Base-by-base conservation (phyloP, 1,140 invertebrate genomes). In the Ceratitis capitata region DNA sequence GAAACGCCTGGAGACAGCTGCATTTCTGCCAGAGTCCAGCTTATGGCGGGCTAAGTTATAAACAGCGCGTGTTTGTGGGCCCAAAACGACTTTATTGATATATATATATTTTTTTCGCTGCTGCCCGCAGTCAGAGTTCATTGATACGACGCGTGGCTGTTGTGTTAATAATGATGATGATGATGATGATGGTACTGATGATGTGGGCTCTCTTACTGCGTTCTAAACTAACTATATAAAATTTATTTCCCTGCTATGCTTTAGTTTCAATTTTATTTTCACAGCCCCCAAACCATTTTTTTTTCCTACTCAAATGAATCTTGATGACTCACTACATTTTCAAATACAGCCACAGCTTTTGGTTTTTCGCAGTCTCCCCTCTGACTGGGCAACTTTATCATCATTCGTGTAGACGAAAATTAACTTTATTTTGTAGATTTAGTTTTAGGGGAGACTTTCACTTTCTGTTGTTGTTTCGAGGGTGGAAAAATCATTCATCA, bases 241-340 rank as follows among this genome's bases (percentile, higher is more conserved):
- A 78, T 78, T 47, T 78, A 69, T 35, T 69, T 14, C 29, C 7
- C 61, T n/a, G 61, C 9, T 61, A 14, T n/a, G 16, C 32, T 47
- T 1, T 23, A 23, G 42, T 78, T 78, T 45, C 7, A 47, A 78
- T 78, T 47, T 78, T 45, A n/a, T n/a, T n/a, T n/a, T n/a, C n/a
- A n/a, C n/a, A n/a, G n/a, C n/a, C n/a, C n/a, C 19, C 2, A 78
- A 2, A 23, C 69, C 39, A 9, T 42, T 42, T n/a, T 23, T 5
- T 4, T 14, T 3, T 32, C 35, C 1, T 26, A 45, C 16, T 45
- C 19, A 45, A 45, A 10, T 2, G 32, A 1, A 78, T 23, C 7
- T 16, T 45, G 69, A 78, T 78, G 69, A 78, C n/a, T 78, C 69
- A 78, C 32, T 78, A n/a, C 39, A 26, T 78, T 45, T 42, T 6